These are phyloP conservation scores for Apeira syringaria DNA, from an alignment of 2,888 invertebrate genomes.

Conservation along the genomic window DNA sequence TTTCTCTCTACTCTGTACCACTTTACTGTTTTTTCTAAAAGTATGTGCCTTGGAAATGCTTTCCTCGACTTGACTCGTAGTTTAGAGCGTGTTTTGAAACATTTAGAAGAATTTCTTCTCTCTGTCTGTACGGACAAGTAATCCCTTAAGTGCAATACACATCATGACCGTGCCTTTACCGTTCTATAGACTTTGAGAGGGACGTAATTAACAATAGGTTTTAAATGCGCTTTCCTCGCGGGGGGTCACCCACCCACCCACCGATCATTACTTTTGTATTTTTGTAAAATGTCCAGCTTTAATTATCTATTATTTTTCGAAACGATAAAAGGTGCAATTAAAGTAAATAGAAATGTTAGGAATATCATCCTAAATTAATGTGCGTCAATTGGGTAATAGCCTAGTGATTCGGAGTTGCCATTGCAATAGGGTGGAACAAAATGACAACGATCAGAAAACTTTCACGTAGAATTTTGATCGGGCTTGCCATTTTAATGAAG, in stretches of 20 bases:
- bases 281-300: conserved; percentile 65
- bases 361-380: conserved; percentile 61
- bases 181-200: conserved; percentile 82
- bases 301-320: conserved; percentile 54
- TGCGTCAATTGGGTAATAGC: conserved; percentile 68
- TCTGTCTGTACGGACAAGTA: conserved; percentile 75
- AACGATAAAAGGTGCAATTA: conserved; percentile 52
- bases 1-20: conserved; percentile 64
- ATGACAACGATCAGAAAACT: conserved; percentile 65
- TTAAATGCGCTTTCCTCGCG: conserved; percentile 67
- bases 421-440: conserved; percentile 69
- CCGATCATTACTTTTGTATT: conserved; percentile 68
- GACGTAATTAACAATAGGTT: conserved; percentile 83
- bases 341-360: conserved; percentile 60
- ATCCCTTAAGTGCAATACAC: conserved; percentile 81
- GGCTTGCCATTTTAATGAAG: conserved; percentile 20
- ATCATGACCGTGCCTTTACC: conserved; percentile 83
- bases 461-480: conserved; percentile 23
- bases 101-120: conserved; percentile 77
- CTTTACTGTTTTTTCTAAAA: conserved; percentile 79
- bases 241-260: conserved; percentile 60
- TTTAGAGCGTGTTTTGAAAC: conserved; percentile 79
- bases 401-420: conserved; percentile 50
- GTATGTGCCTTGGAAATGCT: conserved; percentile 83
- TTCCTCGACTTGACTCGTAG: conserved; percentile 79